Evolutionary conservation across 2,888 invertebrate genomes (phyloP).

Genomic region (Drymonia ruficornis): DNA sequence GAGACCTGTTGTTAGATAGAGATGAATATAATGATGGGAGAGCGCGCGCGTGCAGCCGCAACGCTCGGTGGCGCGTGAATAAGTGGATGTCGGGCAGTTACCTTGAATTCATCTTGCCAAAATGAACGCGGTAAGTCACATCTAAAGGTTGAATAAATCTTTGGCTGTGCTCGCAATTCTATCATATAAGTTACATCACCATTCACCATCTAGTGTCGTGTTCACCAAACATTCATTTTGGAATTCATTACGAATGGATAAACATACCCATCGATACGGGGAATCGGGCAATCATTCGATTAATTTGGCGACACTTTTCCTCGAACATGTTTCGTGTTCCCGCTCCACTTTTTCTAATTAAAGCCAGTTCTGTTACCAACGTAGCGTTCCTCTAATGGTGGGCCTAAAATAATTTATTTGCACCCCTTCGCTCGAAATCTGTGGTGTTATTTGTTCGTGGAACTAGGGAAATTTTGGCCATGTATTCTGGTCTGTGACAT

Average conservation of each 20-base stretch:
- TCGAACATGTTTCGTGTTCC: neutral
- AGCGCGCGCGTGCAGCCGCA: no score
- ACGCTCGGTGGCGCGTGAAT: no score
- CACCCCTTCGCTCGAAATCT: neutral
- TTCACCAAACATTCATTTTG: neutral
- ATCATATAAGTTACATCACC: no score
- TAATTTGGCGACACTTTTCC: neutral
- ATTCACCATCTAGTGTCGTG: neutral
- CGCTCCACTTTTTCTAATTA: neutral
- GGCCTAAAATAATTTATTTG: neutral
- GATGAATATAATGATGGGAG: no score
- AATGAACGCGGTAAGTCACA: no score
- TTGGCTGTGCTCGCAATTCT: no score
- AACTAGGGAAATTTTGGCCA: conserved; percentile 1
- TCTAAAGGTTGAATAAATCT: no score
- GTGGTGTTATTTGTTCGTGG: neutral
- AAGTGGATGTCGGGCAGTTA: no score
- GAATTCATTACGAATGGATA: neutral
- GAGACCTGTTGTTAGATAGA: no score
- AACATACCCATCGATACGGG: neutral
- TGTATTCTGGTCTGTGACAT: neutral
- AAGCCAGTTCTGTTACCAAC: neutral
- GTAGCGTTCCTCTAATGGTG: neutral
- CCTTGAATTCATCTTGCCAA: no score
- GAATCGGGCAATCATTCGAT: neutral